Evolutionary conservation across 2,113 vertebrate genomes (phyloP), one percentile per base, ranked within the genome.

Genomic region (Campylomormyrus tamandua): DNA sequence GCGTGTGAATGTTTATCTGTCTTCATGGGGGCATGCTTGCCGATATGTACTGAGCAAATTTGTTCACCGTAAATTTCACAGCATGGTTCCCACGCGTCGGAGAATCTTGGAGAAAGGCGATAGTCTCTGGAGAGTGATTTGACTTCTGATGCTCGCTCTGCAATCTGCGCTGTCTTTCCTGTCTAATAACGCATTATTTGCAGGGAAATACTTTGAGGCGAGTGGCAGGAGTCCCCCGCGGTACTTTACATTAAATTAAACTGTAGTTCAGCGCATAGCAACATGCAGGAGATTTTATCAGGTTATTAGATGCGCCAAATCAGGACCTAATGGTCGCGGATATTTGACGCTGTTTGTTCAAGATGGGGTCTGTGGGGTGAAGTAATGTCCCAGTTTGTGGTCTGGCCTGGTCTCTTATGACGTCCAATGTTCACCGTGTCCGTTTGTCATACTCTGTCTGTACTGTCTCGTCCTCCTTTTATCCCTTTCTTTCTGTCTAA

Each of bases 221-320:
- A 53, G 46, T 80, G 70, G 46, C 66, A 80, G 66, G n/a, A 39
- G 66, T 77, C 70, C 58, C 70, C 88, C 21, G 48, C 31, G n/a
- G 66, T 49, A 80, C 46, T 52, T 77, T 89, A 35, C 88, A 89
- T 89, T 77, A 89, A 50, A 89, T 89, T 77, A 89, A 89, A 89
- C 66, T 83, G 70, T 89, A 89, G 48, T 80, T 80, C 88, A 89
- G 27, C 17, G 6, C 46, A 21, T 77, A 35, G 66, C 13, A 27
- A 80, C 66, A 48, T 11, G 19, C 13, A 39, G 50, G 48, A 53
- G 85, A 87, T 56, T 52, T 87, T 87, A 87, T 39, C 27, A 39
- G 27, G 50, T 87, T 87, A 87, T 52, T 87, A 52, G 85, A n/a
- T 53, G 13, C n/a, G 8, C 83, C 83, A n/a, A 50, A 49, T 86